Conservation (phyloP, 2,113 vertebrate species). For the Rynchops niger region DNA sequence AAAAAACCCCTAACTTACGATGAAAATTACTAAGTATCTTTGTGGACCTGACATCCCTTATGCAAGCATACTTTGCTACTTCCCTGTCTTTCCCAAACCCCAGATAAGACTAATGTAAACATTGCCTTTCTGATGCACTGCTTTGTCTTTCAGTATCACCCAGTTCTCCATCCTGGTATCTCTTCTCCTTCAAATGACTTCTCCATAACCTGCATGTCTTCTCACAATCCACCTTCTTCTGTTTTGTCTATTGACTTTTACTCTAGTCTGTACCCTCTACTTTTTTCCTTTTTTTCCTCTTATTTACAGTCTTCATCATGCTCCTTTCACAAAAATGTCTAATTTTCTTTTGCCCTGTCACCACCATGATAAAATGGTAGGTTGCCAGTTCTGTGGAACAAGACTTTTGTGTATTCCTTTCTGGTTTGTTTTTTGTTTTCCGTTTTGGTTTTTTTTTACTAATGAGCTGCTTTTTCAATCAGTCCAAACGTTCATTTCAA, state of each 20-base stretch:
- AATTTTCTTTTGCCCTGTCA: rapidly evolving
- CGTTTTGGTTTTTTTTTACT: background rate
- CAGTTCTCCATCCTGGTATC: background rate
- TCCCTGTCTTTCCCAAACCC: background rate
- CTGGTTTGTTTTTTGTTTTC: background rate
- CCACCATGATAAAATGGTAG: background rate
- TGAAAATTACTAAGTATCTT: background rate
- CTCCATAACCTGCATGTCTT: background rate
- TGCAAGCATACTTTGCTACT: background rate
- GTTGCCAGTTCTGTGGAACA: background rate
- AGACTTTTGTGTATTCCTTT: background rate
- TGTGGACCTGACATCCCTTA: background rate
- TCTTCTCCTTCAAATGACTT: background rate
- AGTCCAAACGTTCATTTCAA: background rate
- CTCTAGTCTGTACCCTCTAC: background rate
- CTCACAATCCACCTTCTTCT: background rate
- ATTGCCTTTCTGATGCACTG: background rate
- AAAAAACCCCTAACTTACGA: background rate
- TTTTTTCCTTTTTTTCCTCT: background rate
- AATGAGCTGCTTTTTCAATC: background rate
- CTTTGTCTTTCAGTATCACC: background rate
- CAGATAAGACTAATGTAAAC: background rate
- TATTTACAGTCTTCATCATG: background rate
- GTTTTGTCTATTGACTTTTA: background rate
- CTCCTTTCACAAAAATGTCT: background rate